Conservation (phyloP, 1,140 invertebrate species). For the Paraescarpia echinospica region DNA sequence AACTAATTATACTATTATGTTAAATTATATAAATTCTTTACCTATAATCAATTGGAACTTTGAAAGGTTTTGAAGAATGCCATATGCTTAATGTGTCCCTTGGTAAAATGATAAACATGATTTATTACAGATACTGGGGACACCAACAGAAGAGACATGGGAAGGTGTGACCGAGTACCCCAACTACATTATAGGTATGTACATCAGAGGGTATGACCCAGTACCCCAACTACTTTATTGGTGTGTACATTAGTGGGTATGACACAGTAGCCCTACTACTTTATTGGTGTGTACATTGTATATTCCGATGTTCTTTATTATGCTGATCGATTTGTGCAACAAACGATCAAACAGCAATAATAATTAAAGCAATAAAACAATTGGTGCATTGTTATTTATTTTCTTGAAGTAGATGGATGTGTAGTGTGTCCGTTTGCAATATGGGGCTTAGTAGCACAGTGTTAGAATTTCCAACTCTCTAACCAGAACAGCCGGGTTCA, state of each 20-base stretch:
- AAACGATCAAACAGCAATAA: background rate
- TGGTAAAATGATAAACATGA: background rate
- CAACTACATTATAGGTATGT: constrained; percentile 70
- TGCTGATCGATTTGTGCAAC: too few relatives aligned
- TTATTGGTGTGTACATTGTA: background rate
- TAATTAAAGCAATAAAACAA: too few relatives aligned
- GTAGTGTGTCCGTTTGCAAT: too few relatives aligned
- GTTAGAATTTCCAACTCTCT: too few relatives aligned
- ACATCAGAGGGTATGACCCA: background rate
- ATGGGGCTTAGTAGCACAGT: too few relatives aligned
- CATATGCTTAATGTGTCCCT: background rate
- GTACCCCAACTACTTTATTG: background rate
- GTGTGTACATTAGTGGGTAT: background rate
- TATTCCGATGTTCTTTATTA: background rate
- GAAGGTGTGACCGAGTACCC: constrained; percentile 81
- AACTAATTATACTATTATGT: too few relatives aligned
- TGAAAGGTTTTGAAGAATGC: too few relatives aligned
- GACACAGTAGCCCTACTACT: background rate
- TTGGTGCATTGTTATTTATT: too few relatives aligned
- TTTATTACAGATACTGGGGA: constrained; percentile 74
- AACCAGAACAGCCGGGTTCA: too few relatives aligned
- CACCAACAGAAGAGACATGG: constrained; percentile 89
- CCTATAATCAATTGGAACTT: too few relatives aligned
- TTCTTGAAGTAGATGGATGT: too few relatives aligned
- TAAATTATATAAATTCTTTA: too few relatives aligned